Base-by-base conservation (phyloP, 2,888 invertebrate genomes). In the Lasioglossum figueresi region DNA sequence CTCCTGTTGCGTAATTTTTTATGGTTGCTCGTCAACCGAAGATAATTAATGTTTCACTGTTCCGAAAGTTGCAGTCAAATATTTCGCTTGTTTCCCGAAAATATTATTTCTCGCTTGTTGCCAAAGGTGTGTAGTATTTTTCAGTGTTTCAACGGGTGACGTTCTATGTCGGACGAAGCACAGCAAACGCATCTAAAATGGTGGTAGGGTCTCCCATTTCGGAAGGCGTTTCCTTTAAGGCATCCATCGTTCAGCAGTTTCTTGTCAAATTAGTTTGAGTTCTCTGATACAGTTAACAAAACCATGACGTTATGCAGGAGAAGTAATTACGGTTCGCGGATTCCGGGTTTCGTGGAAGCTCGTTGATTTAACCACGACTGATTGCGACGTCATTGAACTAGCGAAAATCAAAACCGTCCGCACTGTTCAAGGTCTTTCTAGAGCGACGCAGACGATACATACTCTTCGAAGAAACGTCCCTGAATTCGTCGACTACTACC, bases 281-380 rank as follows among this genome's bases (percentile, higher is more conserved):
- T 48, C 70, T 45, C 75, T 77, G 79, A 77, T 72, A 66, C 75
- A 84, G 40, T 59, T 74, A 76, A 82, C 74, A 63, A 75, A 59
- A 80, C 77, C 79, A 79, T 70, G 82, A 82, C 66, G 59, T 87
- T 84, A 79, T 63, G 68, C 63, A 43, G 66, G 68, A 45, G 79
- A 73, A 43, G 76, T 87, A 82, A 84, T 79, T 79, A 78, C 45
- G 56, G 37, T 56, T 27, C 56, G 52, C 31, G 37, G 59, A 72
- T 86, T 66, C 66, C 66, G 79, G 73, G 77, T 82, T 76, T 70
- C 76, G 34, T 23, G 37, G 75, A 8, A 56, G 80, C 73, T n/a
- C 48, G 76, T 40, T 77, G 52, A 80, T 75, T 76, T 75, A 76
- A 82, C 70, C 52, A 40, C 48, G 63, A 8, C 40, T 48, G 79